A percentile compares a stretch with the other conserved stretches of the same genome.
Conservation (phyloP, 2,888 invertebrate species). For the Limnephilus lunatus region DNA sequence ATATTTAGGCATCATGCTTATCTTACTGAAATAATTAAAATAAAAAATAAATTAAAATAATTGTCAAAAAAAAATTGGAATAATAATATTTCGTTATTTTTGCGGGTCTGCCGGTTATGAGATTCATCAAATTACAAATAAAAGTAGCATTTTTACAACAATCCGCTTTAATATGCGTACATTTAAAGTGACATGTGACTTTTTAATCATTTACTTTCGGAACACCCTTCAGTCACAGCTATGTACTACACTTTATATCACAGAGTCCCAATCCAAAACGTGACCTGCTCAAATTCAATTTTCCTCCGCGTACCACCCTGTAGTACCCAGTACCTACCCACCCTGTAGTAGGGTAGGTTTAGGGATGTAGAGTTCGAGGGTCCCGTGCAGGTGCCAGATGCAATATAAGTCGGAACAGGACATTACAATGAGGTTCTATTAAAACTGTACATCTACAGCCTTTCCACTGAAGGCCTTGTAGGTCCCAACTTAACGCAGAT, state of each 20-base stretch:
- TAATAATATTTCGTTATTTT: no score
- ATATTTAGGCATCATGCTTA: no score
- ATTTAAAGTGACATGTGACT: background rate
- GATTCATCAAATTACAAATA: no score
- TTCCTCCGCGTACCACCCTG: background rate
- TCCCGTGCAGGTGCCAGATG: background rate
- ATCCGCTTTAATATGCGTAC: no score
- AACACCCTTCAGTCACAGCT: background rate
- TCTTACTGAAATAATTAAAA: no score
- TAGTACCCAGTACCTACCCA: background rate
- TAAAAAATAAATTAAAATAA: no score
- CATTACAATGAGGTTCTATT: background rate
- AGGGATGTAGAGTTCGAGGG: background rate
- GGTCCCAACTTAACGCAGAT: no score
- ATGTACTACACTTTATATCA: slow-evolving; percentile 17
- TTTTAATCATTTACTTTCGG: background rate
- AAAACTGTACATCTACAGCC: background rate
- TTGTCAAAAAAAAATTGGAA: no score
- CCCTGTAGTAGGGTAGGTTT: background rate
- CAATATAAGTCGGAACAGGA: background rate
- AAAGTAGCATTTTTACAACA: no score
- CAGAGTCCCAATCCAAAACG: slow-evolving; percentile 26
- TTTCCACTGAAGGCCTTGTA: no score
- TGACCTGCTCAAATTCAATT: slow-evolving; percentile 38
- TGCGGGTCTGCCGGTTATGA: no score